Base-by-base conservation (phyloP, 2,113 vertebrate species). In the Odontesthes bonariensis region DNA sequence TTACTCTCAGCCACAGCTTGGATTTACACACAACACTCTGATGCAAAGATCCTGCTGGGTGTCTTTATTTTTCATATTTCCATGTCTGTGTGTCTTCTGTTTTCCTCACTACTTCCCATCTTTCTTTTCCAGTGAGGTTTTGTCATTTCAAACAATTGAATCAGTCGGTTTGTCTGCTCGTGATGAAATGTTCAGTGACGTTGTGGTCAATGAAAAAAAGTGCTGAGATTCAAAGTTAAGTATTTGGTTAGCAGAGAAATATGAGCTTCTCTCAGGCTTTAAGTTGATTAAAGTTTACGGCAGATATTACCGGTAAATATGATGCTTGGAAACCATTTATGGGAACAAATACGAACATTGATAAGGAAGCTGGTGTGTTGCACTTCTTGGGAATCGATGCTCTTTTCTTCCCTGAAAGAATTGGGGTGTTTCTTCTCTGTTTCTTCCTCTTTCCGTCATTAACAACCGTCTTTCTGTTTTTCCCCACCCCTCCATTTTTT, bases 381-480 rank as follows among this genome's bases (percentile, higher is more conserved):
- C 22, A 70, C 31, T 16, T 44, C 56, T 58, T 4, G 16, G 31
- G 38, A 27, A 33, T 53, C 53, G 22, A 2, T 22, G 0, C 55
- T 65, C n/a, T 22, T 51, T 56, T 73, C 27, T 73, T 9, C 63
- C 59, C 6, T 33, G 19, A 62, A 64, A 64, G 4, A 33, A 12
- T 80, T 83, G 70, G n/a, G 61, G 11, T 65, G 44, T 76, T 56
- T 82, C 40, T 76, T 89, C 60, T 73, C 11, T 58, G 51, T 75
- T 72, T 80, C 63, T 46, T 16, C 70, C 53, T 81, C 42, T 82
- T 73, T 83, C 20, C 44, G 42, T 87, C 83, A 88, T 86, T 90
- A 89, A 92, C 79, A 73, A 7, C 71, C 69, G 89, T 83, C 95
- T 96, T 95, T 94, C 91, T 95, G 87, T 96, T 91, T 94, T 38